These are phyloP conservation scores for Stenoptilia bipunctidactyla DNA, from an alignment of 2,888 invertebrate species.

Conservation along the genomic window DNA sequence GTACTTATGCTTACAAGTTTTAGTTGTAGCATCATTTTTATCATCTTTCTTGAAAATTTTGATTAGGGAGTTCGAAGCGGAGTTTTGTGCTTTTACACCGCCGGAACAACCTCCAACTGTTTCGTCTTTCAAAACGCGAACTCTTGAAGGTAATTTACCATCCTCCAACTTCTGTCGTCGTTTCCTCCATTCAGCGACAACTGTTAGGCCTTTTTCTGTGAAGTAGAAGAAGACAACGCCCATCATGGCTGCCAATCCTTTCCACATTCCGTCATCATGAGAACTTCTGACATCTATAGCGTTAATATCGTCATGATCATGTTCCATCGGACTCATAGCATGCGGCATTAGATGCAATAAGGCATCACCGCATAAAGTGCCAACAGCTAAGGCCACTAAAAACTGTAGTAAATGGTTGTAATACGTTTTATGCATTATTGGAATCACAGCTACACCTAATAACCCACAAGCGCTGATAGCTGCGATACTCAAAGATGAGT, in stretches of 20 bases:
- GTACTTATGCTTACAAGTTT: conserved; percentile 88
- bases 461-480: conserved; percentile 90
- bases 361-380: conserved; percentile 92
- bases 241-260: conserved; percentile 84
- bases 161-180: conserved; percentile 78
- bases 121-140: conserved; percentile 81
- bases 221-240: conserved; percentile 93
- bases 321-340: conserved; percentile 68
- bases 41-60: conserved; percentile 58
- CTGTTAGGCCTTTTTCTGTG: conserved; percentile 84
- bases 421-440: conserved; percentile 89
- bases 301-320: conserved; percentile 26
- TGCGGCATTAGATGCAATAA: conserved; percentile 92
- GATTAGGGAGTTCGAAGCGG: conserved; percentile 47
- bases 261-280: conserved; percentile 84
- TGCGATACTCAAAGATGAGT: conserved; percentile 83
- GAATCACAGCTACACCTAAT: conserved; percentile 89
- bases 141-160: conserved; percentile 74
- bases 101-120: conserved; percentile 53
- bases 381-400: conserved; percentile 92
- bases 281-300: conserved; percentile 24
- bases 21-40: conserved; percentile 63
- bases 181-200: conserved; percentile 86
- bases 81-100: conserved; percentile 47
- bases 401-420: conserved; percentile 93